Percentiles rank a stretch among this genome's conserved stretches.
Conservation (phyloP, 2,888 invertebrate genomes). For the Gandaritis pyraliata region DNA sequence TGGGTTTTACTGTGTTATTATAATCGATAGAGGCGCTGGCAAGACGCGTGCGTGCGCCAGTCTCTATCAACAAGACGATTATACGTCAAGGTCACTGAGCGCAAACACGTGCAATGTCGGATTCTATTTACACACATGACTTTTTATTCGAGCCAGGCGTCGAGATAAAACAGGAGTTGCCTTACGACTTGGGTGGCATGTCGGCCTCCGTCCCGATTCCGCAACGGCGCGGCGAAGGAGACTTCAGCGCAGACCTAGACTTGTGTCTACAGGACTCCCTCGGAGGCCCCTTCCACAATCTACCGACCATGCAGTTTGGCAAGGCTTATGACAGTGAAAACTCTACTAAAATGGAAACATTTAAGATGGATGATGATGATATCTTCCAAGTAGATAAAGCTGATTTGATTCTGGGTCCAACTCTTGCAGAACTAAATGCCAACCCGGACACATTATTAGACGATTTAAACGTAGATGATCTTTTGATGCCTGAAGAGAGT, state of each 20-base stretch:
- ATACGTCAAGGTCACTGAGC: constrained; percentile 78
- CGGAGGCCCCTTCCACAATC: constrained; percentile 70
- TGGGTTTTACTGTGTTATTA: constrained; percentile 73
- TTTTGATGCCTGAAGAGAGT: constrained; percentile 89
- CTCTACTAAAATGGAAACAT: constrained; percentile 83
- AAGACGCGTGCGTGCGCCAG: constrained; percentile 81
- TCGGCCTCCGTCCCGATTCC: constrained; percentile 88
- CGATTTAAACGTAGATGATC: constrained; percentile 94
- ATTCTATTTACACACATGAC: constrained; percentile 86
- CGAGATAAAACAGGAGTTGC: constrained; percentile 86
- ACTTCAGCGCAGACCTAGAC: constrained; percentile 84
- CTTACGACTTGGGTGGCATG: constrained; percentile 73
- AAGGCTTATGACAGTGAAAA: constrained; percentile 74
- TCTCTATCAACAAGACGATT: constrained; percentile 80
- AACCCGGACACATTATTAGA: constrained; percentile 93
- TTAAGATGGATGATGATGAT: constrained; percentile 94
- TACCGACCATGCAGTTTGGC: constrained; percentile 69
- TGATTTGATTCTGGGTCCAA: constrained; percentile 92
- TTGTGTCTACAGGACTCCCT: constrained; percentile 81
- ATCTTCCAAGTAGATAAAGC: constrained; percentile 95
- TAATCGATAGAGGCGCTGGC: constrained; percentile 78
- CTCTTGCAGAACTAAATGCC: constrained; percentile 93
- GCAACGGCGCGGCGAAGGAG: constrained; percentile 77
- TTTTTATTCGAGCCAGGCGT: constrained; percentile 86
- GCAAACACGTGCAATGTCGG: constrained; percentile 86